Evolutionary conservation across 2,113 vertebrate genomes (phyloP), one percentile per base, ranked within the genome.

Genomic region (Machaerirhynchus nigripectus): DNA sequence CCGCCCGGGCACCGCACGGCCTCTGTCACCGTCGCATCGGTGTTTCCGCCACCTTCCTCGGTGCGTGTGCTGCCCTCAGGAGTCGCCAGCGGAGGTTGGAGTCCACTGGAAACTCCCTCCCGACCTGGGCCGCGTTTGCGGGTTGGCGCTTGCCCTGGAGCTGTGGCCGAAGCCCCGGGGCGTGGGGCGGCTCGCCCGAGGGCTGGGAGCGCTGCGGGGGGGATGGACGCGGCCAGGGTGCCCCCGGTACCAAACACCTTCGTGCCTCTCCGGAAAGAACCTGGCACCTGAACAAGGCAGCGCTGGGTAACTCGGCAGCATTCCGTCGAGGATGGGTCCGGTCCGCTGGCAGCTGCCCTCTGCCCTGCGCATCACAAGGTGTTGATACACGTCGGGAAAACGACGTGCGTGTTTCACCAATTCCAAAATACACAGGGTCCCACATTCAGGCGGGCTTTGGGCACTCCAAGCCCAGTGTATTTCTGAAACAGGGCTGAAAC

Each of bases 381-480:
- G 6, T 28, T 12, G 1, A 40, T 17, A 7, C 52, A 14, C 2
- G 1, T n/a, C 6, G 6, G 44, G 30, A 39, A 30, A 71, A 18
- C 0, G 1, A 21, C 0, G 0, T 21, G 15, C 1, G 5, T 31
- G n/a, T 40, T 69, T n/a, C 21, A 4, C 35, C 22, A 8, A 3
- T 35, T 37, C 40, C 5, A 5, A 65, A 56, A 53, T 40, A 24
- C 10, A 6, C 7, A 1, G 2, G 11, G 30, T 69, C 37, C 2
- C 17, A 1, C 10, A 0, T 17, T 16, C 12, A 31, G 39, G 47
- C 70, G 67, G 17, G 33, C 21, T 67, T 88, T 17, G 9, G 0
- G 7, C 27, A 5, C 27, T 28, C 37, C 42, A 19, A 80, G 35
- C 13, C 37, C 59, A 6, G 17, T 16, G 9, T 0, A 1, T 28